Base-by-base conservation (phyloP, 1,140 invertebrate genomes). In the Laodelphax striatellus region DNA sequence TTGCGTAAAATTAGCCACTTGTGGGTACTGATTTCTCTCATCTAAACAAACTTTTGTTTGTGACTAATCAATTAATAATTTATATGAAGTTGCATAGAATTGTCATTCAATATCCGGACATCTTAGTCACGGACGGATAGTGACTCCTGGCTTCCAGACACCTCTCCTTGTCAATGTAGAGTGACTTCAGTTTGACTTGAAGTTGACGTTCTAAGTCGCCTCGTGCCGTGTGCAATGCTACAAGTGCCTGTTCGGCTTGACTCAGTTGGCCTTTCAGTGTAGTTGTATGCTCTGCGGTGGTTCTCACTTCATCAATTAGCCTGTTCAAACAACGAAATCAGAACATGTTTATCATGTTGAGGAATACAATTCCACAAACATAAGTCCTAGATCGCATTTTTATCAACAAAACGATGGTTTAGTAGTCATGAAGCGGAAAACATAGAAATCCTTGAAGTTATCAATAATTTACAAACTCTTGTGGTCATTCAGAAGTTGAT, bases 281-380 rank as follows among this genome's bases (percentile, higher is more conserved):
- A 0, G 82, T 79, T 0, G 83, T 79, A 22, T 80, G 81, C 63
- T 87, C 83, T 38, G 78, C 77, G 22, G 87, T 78, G 38, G 73
- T 78, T 69, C 83, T 85, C 0, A 86, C 84, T 71, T 88, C 87
- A 38, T 87, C 82, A 41, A 88, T 77, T n/a, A 89, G 74, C 9
- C 78, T 79, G 57, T 21, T 69, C 70, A 8, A 46, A 50, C 6
- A 50, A 17, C 5, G 11, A 50, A 50, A 22, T 11, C 21, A 6
- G 21, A 50, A 50, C 4, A 34, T 4, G 31, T n/a, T n/a, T 21
- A 16, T 28, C 11, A n/a, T 19, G 24, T 53, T 28, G 17, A 44
- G 17, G 43, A 4, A 19, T 44, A 19, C 17, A 44, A 44, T 44
- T 44, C 2, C 2, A 28, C 6, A 6, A 28, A 28, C 6, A 28